Evolutionary conservation across 2,113 vertebrate genomes (phyloP).

Genomic region (Corvus cornix): DNA sequence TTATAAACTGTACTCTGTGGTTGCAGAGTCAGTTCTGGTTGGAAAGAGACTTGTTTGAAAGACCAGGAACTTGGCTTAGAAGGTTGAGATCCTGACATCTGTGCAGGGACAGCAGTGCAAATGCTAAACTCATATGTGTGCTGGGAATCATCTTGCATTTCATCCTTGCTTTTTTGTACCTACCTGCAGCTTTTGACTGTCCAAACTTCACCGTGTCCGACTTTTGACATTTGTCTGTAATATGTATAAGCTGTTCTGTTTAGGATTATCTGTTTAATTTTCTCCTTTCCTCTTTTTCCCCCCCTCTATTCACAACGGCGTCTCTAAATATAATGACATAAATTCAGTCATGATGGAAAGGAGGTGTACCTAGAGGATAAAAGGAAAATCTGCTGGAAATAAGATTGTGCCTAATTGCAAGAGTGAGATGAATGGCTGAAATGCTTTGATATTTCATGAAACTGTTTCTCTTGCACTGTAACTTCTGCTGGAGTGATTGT

Average conservation of each 20-base stretch:
- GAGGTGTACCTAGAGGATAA: not conserved
- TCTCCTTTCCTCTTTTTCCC: not conserved
- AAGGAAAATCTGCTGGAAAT: not conserved
- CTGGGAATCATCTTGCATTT: not conserved
- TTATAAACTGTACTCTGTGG: not conserved
- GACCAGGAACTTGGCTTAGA: not conserved
- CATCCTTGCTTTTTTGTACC: not conserved
- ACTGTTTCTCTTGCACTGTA: not conserved
- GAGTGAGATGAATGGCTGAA: not conserved
- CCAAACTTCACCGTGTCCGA: not conserved
- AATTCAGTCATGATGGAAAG: not conserved
- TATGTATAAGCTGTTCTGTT: not conserved
- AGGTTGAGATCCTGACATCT: not conserved
- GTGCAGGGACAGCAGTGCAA: not conserved
- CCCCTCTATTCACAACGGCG: not conserved
- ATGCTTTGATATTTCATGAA: not conserved
- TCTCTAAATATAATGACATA: not conserved
- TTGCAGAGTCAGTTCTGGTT: not conserved
- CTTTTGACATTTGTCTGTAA: not conserved
- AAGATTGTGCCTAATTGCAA: not conserved
- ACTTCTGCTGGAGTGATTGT: not conserved
- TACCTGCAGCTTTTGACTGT: not conserved
- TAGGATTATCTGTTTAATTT: not conserved
- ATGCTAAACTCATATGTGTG: accelerated
- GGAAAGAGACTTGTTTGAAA: not conserved